phyloP scores from a whole-genome alignment of 2,888 invertebrate genomes.

The Mesorhabditis spiculigera region DNA sequence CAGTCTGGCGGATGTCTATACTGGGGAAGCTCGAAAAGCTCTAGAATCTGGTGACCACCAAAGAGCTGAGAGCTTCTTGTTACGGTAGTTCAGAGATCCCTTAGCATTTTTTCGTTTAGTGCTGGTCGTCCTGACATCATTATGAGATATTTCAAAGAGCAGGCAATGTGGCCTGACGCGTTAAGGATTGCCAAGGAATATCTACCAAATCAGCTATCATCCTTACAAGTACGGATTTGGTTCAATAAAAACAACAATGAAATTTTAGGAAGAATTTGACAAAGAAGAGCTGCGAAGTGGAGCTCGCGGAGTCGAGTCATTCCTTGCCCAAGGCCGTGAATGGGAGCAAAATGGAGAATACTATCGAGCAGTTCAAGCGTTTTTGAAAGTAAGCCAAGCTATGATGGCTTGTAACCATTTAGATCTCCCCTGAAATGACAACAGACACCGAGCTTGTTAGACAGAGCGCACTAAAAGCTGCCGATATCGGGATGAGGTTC shows the following conservation, averaged over 20 bases:
- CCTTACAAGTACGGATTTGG: slow-evolving; percentile 68
- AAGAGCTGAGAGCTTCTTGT: slow-evolving; percentile 80
- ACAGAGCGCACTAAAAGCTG: slow-evolving; percentile 64
- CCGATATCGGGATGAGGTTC: slow-evolving; percentile 78
- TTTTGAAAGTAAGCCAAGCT: slow-evolving; percentile 67
- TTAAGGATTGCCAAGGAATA: slow-evolving; percentile 90
- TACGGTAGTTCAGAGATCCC: slow-evolving; percentile 64
- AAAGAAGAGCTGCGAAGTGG: slow-evolving; percentile 61
- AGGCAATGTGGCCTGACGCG: slow-evolving; percentile 90
- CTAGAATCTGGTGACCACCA: slow-evolving; percentile 69
- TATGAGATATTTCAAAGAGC: slow-evolving; percentile 68
- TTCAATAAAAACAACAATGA: slow-evolving; percentile 65
- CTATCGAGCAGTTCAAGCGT: slow-evolving; percentile 73
- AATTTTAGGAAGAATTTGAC: slow-evolving; percentile 68
- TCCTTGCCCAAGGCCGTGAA: slow-evolving; percentile 67
- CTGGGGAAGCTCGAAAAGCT: slow-evolving; percentile 69
- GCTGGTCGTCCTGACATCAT: slow-evolving; percentile 89
- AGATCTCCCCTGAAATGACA: slow-evolving; percentile 27
- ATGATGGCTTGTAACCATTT: slow-evolving; percentile 11
- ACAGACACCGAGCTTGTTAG: slow-evolving; percentile 23
- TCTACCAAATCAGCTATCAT: slow-evolving; percentile 70
- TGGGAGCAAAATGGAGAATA: slow-evolving; percentile 77
- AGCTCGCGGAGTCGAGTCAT: slow-evolving; percentile 53
- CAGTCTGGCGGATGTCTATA: slow-evolving; percentile 64
- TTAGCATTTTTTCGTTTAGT: background rate